These are phyloP conservation scores for Calcarius lapponicus DNA, from an alignment of 2,797 vertebrate genomes.

Conservation along the genomic window DNA sequence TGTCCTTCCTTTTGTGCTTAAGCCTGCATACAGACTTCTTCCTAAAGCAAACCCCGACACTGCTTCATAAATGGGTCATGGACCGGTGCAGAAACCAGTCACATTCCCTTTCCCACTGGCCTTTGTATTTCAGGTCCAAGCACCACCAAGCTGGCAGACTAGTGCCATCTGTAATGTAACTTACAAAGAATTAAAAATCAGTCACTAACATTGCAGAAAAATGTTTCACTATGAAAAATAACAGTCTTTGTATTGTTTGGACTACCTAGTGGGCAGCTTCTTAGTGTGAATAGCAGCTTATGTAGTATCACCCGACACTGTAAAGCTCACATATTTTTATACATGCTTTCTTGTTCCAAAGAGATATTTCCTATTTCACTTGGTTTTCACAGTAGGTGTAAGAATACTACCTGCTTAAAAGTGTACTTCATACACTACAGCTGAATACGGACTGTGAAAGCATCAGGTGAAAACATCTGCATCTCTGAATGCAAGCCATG, in stretches of 20 bases:
- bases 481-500: background rate
- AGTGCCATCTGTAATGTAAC: background rate
- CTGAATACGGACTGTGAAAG: background rate
- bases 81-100: background rate
- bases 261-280: background rate
- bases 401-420: background rate
- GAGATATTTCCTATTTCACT: conserved; percentile 5
- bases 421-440: background rate
- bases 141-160: background rate
- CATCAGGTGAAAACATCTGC: background rate
- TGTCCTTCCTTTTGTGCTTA: background rate
- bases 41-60: background rate
- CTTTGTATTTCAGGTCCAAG: background rate
- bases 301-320: background rate
- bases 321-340: background rate
- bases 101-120: background rate
- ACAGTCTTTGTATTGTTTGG: background rate
- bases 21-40: background rate
- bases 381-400: background rate
- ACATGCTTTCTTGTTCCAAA: background rate
- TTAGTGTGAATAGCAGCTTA: background rate
- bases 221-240: background rate
- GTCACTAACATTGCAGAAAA: background rate
- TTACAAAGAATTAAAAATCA: background rate
- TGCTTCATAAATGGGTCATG: background rate